These are phyloP conservation scores for Bradypodion pumilum DNA, from an alignment of 2,797 vertebrate species.

Conservation along the genomic window DNA sequence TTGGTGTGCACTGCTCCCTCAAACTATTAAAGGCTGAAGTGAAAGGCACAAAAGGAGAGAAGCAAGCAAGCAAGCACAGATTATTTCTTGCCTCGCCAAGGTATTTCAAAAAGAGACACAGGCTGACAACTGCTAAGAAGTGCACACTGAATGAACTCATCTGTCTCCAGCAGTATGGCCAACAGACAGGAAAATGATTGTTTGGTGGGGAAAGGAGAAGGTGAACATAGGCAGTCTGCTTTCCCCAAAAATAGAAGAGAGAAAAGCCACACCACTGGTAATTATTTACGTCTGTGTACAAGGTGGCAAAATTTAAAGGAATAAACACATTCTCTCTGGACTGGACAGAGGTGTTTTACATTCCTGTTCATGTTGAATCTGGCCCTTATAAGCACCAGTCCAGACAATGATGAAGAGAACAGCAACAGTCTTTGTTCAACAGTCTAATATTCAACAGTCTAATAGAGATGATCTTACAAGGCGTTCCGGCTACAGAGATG, in stretches of 20 bases:
- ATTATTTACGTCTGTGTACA: slow-evolving; percentile 49
- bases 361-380: too few relatives aligned
- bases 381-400: too few relatives aligned
- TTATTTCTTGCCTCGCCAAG: background rate
- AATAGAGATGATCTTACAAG: too few relatives aligned
- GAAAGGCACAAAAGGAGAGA: background rate
- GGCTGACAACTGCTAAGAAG: slow-evolving; percentile 40
- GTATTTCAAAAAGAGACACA: slow-evolving; percentile 52
- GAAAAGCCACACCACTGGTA: slow-evolving; percentile 26
- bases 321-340: slow-evolving; percentile 11
- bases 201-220: slow-evolving; percentile 37
- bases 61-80: background rate
- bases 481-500: too few relatives aligned
- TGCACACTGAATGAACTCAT: slow-evolving; percentile 45
- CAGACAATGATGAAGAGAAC: too few relatives aligned
- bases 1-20: background rate
- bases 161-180: slow-evolving; percentile 40
- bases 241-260: slow-evolving; percentile 21
- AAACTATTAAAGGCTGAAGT: background rate
- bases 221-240: slow-evolving; percentile 9
- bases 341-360: slow-evolving; percentile 7
- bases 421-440: too few relatives aligned
- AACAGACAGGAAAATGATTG: slow-evolving; percentile 45
- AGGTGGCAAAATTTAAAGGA: slow-evolving; percentile 26
- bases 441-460: too few relatives aligned